A percentile compares a stretch with the other conserved stretches of the same genome.
phyloP scores from a whole-genome alignment of 30 jellyfish, hydroid and myxozoan species.

The Cassiopea andromeda region DNA sequence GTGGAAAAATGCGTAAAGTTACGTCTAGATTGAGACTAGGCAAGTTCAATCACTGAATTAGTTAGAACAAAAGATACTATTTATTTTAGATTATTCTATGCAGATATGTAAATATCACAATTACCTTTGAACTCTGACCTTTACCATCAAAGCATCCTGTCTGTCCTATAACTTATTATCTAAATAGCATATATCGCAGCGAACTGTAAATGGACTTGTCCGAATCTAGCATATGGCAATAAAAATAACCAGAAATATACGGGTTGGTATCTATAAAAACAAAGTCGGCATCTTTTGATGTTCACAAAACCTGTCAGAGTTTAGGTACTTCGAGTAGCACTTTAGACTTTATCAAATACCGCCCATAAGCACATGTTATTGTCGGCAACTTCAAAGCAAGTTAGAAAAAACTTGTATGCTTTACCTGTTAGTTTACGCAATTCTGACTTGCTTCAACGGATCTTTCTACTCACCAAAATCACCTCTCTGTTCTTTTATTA shows the following conservation, averaged over 20 bases:
- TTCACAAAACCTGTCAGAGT: slow-evolving; percentile 31
- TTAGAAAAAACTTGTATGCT: neutral
- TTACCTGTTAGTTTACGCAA: slow-evolving; percentile 42
- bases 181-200: neutral
- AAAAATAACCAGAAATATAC: neutral
- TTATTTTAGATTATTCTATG: neutral
- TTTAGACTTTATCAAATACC: slow-evolving; percentile 39
- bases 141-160: neutral
- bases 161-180: neutral
- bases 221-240: neutral
- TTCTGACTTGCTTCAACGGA: slow-evolving; percentile 20
- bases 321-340: slow-evolving; percentile 40
- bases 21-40: neutral
- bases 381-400: slow-evolving; percentile 49
- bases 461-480: neutral
- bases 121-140: slow-evolving; percentile 19
- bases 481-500: neutral
- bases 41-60: neutral
- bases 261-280: slow-evolving; percentile 19
- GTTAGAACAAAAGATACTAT: neutral
- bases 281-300: slow-evolving; percentile 52
- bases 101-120: neutral
- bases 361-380: slow-evolving; percentile 11
- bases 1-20: no score
- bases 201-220: neutral